Evolutionary conservation across 2,797 vertebrate genomes (phyloP), one percentile per base, ranked within the genome.

Genomic region (Schizopygopsis pylzovi): DNA sequence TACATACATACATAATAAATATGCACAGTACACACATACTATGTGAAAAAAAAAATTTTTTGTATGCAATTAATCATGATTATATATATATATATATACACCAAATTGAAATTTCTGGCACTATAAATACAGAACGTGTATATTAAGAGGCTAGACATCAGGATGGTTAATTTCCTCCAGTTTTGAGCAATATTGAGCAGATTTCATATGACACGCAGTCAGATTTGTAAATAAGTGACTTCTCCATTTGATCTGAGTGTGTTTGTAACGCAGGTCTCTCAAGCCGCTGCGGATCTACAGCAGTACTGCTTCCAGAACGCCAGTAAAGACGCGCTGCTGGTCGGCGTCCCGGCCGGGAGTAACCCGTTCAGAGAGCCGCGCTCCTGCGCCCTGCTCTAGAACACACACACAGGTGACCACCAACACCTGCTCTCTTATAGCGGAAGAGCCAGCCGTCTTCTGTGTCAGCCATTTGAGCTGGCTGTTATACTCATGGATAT

Each of bases 271-370:
- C 76, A 99, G 98, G 97, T 99, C 80, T 99, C 98, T 4, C 97
- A 99, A 93, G 98, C 98, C 0, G 98, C 98, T n/a, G 96, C 96
- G 15, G 98, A 99, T 88, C 96, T 99, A 15, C 98, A 98, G 87
- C 97, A 98, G 91, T 99, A 97, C 89, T 99, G 98, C 89, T 94
- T 98, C 91, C 97, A 99, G 92, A 99, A 99, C 0, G 98, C 97
- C 54, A 95, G 96, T 86, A 99, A 97, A 93, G 98, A 99, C 18
- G 97, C 97, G 33, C 93, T 99, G 89, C 94, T 99, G 90, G 96
- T 98, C 0, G 98, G 98, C 0, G 94, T 99, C 56, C 97, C 98
- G 6, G 96, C 97, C 0, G 97, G 97, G 87, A 99, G 97, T 94
- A 99, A 99, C 92, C 98, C 98, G 52, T 99, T 99, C 93, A 96